phyloP scores from a whole-genome alignment of 2,113 vertebrate genomes.

The Fulmarus glacialis region DNA sequence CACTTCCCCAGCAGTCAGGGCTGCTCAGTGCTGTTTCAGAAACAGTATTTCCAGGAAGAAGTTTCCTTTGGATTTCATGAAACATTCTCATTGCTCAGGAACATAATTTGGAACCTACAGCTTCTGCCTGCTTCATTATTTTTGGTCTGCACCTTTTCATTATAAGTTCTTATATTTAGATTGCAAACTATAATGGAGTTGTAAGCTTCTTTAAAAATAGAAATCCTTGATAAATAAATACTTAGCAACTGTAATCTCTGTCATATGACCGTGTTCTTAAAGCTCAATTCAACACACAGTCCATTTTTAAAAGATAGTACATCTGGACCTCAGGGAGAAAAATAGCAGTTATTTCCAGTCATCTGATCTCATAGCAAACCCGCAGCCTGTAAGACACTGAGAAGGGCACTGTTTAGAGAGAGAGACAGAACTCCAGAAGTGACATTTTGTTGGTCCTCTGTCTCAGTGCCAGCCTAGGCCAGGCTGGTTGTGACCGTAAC shows the following conservation, averaged over 20 bases:
- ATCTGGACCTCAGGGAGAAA: constrained; percentile 12
- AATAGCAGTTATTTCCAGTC: neutral
- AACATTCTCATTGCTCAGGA: constrained; percentile 34
- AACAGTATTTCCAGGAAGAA: constrained; percentile 39
- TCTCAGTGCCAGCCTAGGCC: neutral
- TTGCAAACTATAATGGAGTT: neutral
- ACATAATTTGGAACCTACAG: constrained; percentile 3
- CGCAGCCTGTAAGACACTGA: neutral
- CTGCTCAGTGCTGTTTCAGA: constrained; percentile 19
- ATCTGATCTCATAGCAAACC: neutral
- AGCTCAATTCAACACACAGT: neutral
- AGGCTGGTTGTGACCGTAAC: neutral
- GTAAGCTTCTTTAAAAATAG: constrained; percentile 57
- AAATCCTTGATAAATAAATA: constrained; percentile 52
- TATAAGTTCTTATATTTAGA: constrained; percentile 44
- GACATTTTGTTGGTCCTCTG: neutral
- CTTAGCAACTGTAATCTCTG: constrained; percentile 48
- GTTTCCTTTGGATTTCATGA: constrained; percentile 26
- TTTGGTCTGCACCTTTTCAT: constrained; percentile 5
- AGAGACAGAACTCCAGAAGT: neutral
- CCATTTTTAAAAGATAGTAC: constrained; percentile 1
- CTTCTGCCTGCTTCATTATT: constrained; percentile 6
- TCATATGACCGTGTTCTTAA: constrained; percentile 14
- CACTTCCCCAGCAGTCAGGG: neutral
- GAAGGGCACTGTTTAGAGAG: neutral